Percentiles rank a stretch among this genome's conserved stretches.
Evolutionary conservation across 2,797 vertebrate genomes (phyloP).

Genomic region (Brotula barbata): DNA sequence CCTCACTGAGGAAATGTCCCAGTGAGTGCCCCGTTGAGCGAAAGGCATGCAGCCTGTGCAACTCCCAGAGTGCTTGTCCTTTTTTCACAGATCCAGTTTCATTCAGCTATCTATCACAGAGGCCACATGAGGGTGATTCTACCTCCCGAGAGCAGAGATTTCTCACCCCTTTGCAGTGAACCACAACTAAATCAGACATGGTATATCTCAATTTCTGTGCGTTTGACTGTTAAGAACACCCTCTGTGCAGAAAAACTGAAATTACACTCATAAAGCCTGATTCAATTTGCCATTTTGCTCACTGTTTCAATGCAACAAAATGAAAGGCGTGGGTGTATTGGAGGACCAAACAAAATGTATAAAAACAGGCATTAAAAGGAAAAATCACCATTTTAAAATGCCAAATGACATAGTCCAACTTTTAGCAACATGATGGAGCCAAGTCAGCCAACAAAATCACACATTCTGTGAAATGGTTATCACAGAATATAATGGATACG

Average conservation of each 20-base stretch:
- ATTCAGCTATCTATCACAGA: conserved; percentile 67
- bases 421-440: conserved; percentile 11
- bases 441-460: background rate
- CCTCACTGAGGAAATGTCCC: conserved; percentile 67
- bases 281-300: conserved; percentile 13
- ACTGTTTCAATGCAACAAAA: conserved; percentile 10
- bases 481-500: conserved; percentile 18
- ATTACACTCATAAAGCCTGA: conserved; percentile 7
- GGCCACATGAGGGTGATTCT: conserved; percentile 52
- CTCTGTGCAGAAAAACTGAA: conserved; percentile 29
- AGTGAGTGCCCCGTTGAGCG: conserved; percentile 64
- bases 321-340: background rate
- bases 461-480: no score
- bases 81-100: conserved; percentile 71
- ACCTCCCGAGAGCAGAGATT: conserved; percentile 41
- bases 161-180: conserved; percentile 33
- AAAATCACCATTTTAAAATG: no score
- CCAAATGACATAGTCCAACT: conserved; percentile 2
- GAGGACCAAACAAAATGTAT: no score
- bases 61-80: conserved; percentile 62
- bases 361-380: no score
- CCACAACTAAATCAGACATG: conserved; percentile 28
- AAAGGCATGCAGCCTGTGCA: conserved; percentile 69
- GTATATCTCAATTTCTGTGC: conserved; percentile 12
- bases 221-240: conserved; percentile 19